Conservation (phyloP, 1,140 invertebrate species). For the Pectinophora gossypiella region DNA sequence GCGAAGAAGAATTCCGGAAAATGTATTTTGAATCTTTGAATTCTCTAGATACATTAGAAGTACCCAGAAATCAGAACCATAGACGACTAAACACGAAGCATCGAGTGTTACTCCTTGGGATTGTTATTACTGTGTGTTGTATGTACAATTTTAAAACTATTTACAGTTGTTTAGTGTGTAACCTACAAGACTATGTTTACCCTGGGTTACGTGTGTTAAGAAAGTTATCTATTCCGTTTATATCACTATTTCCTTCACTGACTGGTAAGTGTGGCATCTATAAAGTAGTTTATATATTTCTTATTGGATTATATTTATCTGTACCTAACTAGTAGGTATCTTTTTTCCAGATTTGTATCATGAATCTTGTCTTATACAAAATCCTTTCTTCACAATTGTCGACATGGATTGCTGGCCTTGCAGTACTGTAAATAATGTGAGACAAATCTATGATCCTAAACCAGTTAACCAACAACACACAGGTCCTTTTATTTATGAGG, state of each 20-base stretch:
- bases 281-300: too few species aligned
- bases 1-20: constrained; percentile 70
- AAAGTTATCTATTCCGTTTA: constrained; percentile 78
- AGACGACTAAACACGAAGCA: not conserved
- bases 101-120: not conserved
- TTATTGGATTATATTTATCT: too few species aligned
- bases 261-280: constrained; percentile 69
- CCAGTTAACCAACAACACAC: constrained; percentile 41
- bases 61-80: not conserved
- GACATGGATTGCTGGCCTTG: constrained; percentile 89
- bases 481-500: constrained; percentile 69
- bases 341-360: constrained; percentile 82
- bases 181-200: constrained; percentile 83
- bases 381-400: constrained; percentile 83
- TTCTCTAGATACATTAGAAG: constrained; percentile 38
- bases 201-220: constrained; percentile 78
- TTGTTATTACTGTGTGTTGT: constrained; percentile 17
- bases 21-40: constrained; percentile 74
- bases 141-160: constrained; percentile 62
- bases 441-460: constrained; percentile 64
- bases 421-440: constrained; percentile 78
- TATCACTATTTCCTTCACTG: constrained; percentile 78
- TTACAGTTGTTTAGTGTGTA: constrained; percentile 75
- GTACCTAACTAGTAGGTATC: too few species aligned
- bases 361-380: constrained; percentile 85